Evolutionary conservation across 2,797 vertebrate genomes (phyloP), one percentile per base, ranked within the genome.

Genomic region (Hydrocynus forskahlii): DNA sequence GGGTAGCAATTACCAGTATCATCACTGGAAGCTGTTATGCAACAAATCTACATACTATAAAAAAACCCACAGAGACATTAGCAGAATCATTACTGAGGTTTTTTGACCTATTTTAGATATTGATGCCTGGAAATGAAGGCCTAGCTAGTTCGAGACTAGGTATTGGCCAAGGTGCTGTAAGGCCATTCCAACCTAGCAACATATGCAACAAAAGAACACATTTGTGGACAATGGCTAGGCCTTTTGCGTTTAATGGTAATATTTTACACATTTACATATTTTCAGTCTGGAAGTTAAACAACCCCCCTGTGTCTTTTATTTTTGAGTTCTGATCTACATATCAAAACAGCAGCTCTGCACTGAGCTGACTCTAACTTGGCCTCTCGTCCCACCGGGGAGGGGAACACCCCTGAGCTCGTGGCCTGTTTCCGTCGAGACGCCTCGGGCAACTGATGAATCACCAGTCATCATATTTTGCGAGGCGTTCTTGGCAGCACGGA

Each of bases 401-500:
- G 50, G 68, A 80, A 59, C n/a, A 29, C 50, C 13, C 72, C 71
- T 48, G 40, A 57, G 3, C 21, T 43, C 16, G 1, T 9, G 7
- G 16, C 64, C 50, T 45, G n/a, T 78, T 82, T 1, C 29, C 52
- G 76, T 84, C 74, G 78, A 23, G 81, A 84, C n/a, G 35, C 70
- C 35, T 43, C 23, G 17, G 81, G 85, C 77, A 75, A 81, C 43
- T 80, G 86, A 91, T 89, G 88, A 86, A 89, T 91, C 68, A 83
- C 83, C 72, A 38, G 66, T 29, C n/a, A 85, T 83, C 76, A 54
- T 62, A 54, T 5, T 87, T 85, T 82, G 77, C 69, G 79, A 85
- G 84, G 87, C 67, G 29, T 79, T 71, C 66, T 78, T 10, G 17
- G 70, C 85, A 81, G 76, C 79, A 84, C 85, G 83, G 83, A 89